Evolutionary conservation across 2,888 invertebrate species (phyloP), one percentile per base, ranked within the genome.

Genomic region (Stramonita haemastoma): DNA sequence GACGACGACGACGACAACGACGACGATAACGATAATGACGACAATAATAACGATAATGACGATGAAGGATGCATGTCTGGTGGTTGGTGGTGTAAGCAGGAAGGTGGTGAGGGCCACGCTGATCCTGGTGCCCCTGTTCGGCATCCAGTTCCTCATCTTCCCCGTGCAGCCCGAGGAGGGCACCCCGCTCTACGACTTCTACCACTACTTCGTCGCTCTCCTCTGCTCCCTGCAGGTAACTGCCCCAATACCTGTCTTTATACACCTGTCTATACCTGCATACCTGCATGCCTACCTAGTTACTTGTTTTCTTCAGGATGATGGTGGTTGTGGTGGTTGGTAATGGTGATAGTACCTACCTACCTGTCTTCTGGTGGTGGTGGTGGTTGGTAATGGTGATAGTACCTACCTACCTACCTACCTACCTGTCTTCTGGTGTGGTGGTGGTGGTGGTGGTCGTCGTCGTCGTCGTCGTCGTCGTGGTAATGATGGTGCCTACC

Each of bases 81-180:
- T 22, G 5, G 36, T 6, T 36, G 81, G 36, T 83, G 22, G 1
- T 73, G 0, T 19, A 91, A 92, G 13, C 92, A 97, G 97, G 85
- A 97, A 97, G 94, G 98, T 98, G 0, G 97, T 97, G 0, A 96
- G 97, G 93, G 99, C 98, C 88, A 98, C 98, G 0, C 96, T 98
- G 94, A 97, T 99, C 93, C 97, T 99, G 95, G 98, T 99, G 90
- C 99, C 99, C 60, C 97, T 99, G 92, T 97, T 99, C 91, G 99
- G 99, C 26, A 17, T 99, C 89, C 98, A 99, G 96, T 99, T 98
- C 96, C 97, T 99, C 94, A 97, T 98, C 92, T 98, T 98, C 93
- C 98, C 98, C 56, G 98, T 98, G 96, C 97, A 98, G 92, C 99
- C 98, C 97, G 92, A 91, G 8, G 89, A 96, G 0, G 97, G 97